These are phyloP conservation scores for Pipistrellus nathusii DNA, from an alignment of 2,797 vertebrate species.

Conservation along the genomic window DNA sequence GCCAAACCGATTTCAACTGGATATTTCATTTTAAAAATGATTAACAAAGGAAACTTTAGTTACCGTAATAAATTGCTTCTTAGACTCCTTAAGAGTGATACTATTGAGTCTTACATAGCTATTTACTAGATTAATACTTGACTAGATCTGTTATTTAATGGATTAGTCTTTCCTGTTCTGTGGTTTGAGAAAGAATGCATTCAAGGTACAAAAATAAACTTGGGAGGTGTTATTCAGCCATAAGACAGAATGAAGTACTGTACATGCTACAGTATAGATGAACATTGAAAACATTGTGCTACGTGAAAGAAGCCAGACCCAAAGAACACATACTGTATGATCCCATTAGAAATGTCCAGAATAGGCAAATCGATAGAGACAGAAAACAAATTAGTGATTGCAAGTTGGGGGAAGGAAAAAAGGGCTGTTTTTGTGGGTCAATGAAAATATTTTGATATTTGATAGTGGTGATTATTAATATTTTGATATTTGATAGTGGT, in stretches of 20 bases:
- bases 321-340: background rate
- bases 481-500: background rate
- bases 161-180: background rate
- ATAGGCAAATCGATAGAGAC: background rate
- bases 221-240: background rate
- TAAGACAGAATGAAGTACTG: background rate
- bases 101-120: background rate
- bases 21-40: background rate
- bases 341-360: background rate
- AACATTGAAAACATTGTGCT: background rate
- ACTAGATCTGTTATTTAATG: background rate
- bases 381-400: background rate
- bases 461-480: background rate
- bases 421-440: background rate
- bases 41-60: background rate
- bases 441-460: background rate
- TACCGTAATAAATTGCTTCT: conserved; percentile 21
- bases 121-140: conserved; percentile 21
- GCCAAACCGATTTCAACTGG: background rate
- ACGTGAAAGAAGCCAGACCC: background rate
- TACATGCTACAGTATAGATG: background rate
- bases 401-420: background rate
- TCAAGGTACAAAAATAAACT: conserved; percentile 18
- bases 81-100: background rate
- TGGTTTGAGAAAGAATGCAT: background rate